A percentile compares a stretch with the other conserved stretches of the same genome.
phyloP scores from a whole-genome alignment of 2,888 invertebrate species.

The Rhagophthalmus giganteus region DNA sequence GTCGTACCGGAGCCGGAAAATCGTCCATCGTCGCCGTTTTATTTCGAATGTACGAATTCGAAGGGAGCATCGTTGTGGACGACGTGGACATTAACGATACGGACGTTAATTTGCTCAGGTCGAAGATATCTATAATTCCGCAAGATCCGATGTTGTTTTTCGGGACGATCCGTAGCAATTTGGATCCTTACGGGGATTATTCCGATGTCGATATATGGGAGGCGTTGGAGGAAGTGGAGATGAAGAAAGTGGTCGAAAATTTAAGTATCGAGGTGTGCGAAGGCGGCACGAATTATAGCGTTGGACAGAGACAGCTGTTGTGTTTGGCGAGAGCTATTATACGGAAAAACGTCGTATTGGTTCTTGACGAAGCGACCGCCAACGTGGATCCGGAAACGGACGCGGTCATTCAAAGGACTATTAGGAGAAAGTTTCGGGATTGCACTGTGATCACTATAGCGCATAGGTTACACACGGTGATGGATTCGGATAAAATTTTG shows the following conservation, averaged over 20 bases:
- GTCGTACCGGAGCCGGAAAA: constrained; percentile 82
- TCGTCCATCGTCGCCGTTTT: constrained; percentile 74
- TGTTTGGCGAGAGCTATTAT: constrained; percentile 64
- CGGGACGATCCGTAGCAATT: constrained; percentile 81
- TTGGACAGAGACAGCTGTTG: constrained; percentile 63
- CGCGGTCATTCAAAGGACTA: constrained; percentile 71
- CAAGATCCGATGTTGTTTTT: constrained; percentile 85
- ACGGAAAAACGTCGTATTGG: constrained; percentile 45
- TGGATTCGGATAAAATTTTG: constrained; percentile 77
- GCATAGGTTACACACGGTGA: constrained; percentile 77
- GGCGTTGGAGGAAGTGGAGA: constrained; percentile 76
- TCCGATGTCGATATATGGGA: constrained; percentile 79
- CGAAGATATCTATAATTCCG: constrained; percentile 79
- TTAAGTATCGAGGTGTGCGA: constrained; percentile 56
- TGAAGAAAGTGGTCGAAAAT: constrained; percentile 68
- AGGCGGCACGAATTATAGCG: constrained; percentile 54
- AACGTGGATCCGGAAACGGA: constrained; percentile 77
- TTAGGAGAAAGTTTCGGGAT: constrained; percentile 67
- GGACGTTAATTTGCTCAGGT: constrained; percentile 74
- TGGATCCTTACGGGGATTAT: constrained; percentile 83
- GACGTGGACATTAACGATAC: constrained; percentile 69
- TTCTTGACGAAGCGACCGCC: constrained; percentile 71
- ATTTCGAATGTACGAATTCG: constrained; percentile 75
- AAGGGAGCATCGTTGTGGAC: constrained; percentile 82
- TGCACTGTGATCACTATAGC: constrained; percentile 80